Percentiles rank a stretch among this genome's conserved stretches.
These are phyloP conservation scores for Aculops lycopersici DNA, from an alignment of 1,140 invertebrate species.

Conservation along the genomic window DNA sequence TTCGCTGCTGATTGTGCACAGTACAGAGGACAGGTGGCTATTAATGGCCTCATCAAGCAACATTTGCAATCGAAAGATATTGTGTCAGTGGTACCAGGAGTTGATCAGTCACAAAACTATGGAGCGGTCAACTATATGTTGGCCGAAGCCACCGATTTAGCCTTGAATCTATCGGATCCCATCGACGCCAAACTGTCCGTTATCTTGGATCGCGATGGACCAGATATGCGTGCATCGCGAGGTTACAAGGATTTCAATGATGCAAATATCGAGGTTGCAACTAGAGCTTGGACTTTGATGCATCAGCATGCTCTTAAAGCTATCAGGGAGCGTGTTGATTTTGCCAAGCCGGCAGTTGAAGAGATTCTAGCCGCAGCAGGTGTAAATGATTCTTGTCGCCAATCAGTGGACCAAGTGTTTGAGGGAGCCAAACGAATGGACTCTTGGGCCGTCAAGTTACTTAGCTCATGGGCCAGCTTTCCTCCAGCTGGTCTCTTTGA, in stretches of 20 bases:
- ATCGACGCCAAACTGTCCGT: too few species aligned
- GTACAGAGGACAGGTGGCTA: too few species aligned
- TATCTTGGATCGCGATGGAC: too few species aligned
- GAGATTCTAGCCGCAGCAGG: neutral
- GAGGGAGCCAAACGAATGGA: neutral
- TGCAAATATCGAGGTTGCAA: neutral
- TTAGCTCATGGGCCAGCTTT: conserved; percentile 6
- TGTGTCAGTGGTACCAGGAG: too few species aligned
- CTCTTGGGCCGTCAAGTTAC: neutral
- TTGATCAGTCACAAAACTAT: too few species aligned
- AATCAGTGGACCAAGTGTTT: neutral
- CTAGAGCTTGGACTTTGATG: neutral
- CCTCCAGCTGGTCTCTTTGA: conserved; percentile 6
- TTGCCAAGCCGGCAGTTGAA: neutral
- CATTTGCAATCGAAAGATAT: too few species aligned
- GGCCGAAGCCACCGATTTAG: too few species aligned
- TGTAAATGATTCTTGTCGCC: neutral
- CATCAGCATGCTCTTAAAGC: neutral
- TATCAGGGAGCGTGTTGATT: neutral
- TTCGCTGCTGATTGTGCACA: too few species aligned
- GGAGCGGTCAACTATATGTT: too few species aligned
- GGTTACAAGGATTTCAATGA: neutral
- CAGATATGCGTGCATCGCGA: neutral
- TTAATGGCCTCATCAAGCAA: too few species aligned
- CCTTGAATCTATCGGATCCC: too few species aligned